A percentile compares a stretch with the other conserved stretches of the same genome.
Conservation (phyloP, 2,113 vertebrate genomes). For the Phylloscopus whistleri region DNA sequence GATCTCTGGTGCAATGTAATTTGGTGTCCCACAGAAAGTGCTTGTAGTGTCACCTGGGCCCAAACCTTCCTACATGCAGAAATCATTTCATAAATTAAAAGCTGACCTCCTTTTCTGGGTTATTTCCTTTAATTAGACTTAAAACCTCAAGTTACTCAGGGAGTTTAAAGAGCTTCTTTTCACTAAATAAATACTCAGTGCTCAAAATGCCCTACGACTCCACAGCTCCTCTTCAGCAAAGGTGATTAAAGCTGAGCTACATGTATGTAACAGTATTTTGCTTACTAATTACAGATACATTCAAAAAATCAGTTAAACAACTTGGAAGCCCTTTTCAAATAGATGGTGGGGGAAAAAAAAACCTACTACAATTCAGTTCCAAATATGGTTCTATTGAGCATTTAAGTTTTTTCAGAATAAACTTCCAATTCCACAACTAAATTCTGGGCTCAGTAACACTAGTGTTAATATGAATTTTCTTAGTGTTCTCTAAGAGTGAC, state of each 20-base stretch:
- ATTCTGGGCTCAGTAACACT: background rate
- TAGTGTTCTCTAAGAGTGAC: background rate
- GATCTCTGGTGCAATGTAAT: slow-evolving; percentile 98
- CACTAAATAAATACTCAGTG: background rate
- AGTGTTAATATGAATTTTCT: background rate
- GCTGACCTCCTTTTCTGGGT: background rate
- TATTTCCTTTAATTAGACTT: background rate
- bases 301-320: background rate
- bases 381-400: background rate
- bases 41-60: slow-evolving; percentile 97
- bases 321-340: background rate
- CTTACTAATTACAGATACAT: background rate
- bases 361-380: background rate
- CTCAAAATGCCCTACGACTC: background rate
- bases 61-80: slow-evolving; percentile 87
- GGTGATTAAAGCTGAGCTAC: background rate
- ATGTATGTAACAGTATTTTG: background rate
- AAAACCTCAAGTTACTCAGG: background rate
- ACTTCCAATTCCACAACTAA: background rate
- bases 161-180: background rate
- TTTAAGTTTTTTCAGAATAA: background rate
- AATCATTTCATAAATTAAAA: background rate
- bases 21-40: slow-evolving; percentile 97
- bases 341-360: background rate
- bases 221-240: background rate